A percentile compares a stretch with the other conserved stretches of the same genome.
phyloP scores from a whole-genome alignment of 2,113 vertebrate species.

The Tricholaema leucomelas region DNA sequence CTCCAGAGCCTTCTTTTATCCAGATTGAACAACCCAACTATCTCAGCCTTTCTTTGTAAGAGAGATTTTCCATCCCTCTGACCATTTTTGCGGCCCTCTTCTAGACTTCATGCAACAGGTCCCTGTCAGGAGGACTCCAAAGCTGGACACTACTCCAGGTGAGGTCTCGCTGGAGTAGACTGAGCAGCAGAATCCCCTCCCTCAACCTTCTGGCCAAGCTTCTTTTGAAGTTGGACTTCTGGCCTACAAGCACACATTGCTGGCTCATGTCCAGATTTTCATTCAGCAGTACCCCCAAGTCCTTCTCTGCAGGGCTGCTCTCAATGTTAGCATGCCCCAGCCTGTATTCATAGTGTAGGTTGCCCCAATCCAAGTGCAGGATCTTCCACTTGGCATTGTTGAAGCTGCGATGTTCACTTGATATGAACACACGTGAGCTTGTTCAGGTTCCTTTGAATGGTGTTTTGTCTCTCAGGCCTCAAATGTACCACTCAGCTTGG shows the following conservation, averaged over 20 bases:
- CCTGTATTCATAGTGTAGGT: not conserved
- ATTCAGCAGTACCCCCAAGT: not conserved
- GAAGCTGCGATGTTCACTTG: not conserved
- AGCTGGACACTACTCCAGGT: not conserved
- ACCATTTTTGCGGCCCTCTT: not conserved
- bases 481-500: not conserved
- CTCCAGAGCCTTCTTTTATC: not conserved
- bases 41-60: not conserved
- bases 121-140: not conserved
- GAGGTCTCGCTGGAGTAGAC: not conserved
- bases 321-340: not conserved
- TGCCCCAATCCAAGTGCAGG: not conserved
- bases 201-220: accelerated
- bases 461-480: not conserved
- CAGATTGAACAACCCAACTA: not conserved
- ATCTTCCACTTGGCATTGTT: not conserved
- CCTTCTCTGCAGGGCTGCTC: not conserved
- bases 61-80: not conserved
- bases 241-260: not conserved
- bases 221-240: not conserved
- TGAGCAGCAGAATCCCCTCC: not conserved
- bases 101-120: not conserved
- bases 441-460: not conserved
- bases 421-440: not conserved
- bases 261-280: not conserved